Conservation (phyloP, 2,797 vertebrate species). For the Echeneis naucrates region DNA sequence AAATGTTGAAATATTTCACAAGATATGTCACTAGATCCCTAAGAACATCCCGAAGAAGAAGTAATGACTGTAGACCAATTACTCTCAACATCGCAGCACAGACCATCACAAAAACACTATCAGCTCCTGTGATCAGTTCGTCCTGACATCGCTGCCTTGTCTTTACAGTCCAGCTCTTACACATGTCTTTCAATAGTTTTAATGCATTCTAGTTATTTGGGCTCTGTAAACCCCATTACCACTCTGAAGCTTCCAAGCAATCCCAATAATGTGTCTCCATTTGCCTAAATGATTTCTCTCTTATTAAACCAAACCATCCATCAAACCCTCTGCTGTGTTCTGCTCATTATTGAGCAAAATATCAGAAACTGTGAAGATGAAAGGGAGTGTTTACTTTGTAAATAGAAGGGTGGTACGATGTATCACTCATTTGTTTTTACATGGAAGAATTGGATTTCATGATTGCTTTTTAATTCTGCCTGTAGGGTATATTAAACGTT, state of each 20-base stretch:
- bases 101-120: constrained; percentile 17
- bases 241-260: constrained; percentile 33
- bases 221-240: constrained; percentile 27
- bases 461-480: constrained; percentile 87
- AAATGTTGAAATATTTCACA: neutral
- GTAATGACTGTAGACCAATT: constrained; percentile 10
- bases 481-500: constrained; percentile 85
- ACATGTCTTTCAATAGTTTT: constrained; percentile 28
- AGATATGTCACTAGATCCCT: neutral
- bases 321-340: constrained; percentile 60
- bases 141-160: neutral
- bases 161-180: constrained; percentile 11
- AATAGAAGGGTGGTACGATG: constrained; percentile 61
- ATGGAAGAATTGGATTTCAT: constrained; percentile 83
- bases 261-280: constrained; percentile 48
- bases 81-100: constrained; percentile 34
- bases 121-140: neutral
- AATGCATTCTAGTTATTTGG: neutral
- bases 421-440: constrained; percentile 78
- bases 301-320: constrained; percentile 74
- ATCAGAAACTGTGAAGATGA: constrained; percentile 52
- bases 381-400: constrained; percentile 76
- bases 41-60: constrained; percentile 24
- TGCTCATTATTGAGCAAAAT: constrained; percentile 23
- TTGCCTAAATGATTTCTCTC: constrained; percentile 67